phyloP scores from a whole-genome alignment of 2,888 invertebrate genomes.

The Pseudanteris insignis region DNA sequence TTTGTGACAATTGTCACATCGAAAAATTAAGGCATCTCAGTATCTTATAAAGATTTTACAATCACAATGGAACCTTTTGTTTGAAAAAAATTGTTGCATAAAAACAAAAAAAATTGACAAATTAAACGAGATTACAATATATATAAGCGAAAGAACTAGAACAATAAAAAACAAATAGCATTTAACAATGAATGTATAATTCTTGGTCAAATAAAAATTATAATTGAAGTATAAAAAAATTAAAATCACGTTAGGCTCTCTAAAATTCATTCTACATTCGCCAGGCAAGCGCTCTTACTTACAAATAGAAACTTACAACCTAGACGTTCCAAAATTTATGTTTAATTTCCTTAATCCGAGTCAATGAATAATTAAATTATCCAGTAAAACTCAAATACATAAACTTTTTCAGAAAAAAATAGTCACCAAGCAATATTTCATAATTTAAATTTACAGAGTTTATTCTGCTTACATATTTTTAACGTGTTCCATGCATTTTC shows the following conservation, averaged over 20 bases:
- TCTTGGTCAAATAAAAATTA: no score
- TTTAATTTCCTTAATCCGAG: slow-evolving; percentile 47
- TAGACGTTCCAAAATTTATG: slow-evolving; percentile 7
- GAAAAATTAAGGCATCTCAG: slow-evolving; percentile 39
- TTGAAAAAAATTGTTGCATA: background rate
- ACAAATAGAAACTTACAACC: slow-evolving; percentile 11
- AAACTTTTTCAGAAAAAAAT: slow-evolving; percentile 22
- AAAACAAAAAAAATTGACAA: slow-evolving; percentile 1
- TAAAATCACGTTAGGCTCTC: slow-evolving; percentile 17
- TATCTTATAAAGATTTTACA: slow-evolving; percentile 32
- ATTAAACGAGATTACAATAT: background rate
- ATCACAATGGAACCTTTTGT: slow-evolving; percentile 34
- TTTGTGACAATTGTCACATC: slow-evolving; percentile 16
- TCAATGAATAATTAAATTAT: slow-evolving; percentile 55
- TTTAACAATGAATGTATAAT: no score
- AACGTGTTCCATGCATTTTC: no score
- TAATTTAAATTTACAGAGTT: no score
- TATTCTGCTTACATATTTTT: no score
- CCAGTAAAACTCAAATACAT: slow-evolving; percentile 53
- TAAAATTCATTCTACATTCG: slow-evolving; percentile 18
- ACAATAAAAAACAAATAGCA: slow-evolving; percentile 1
- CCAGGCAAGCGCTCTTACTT: slow-evolving; percentile 20
- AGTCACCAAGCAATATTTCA: no score
- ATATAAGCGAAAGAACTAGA: background rate
- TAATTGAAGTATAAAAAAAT: no score